Evolutionary conservation across 1,140 invertebrate species (phyloP).

Genomic region (Camponotus floridanus): DNA sequence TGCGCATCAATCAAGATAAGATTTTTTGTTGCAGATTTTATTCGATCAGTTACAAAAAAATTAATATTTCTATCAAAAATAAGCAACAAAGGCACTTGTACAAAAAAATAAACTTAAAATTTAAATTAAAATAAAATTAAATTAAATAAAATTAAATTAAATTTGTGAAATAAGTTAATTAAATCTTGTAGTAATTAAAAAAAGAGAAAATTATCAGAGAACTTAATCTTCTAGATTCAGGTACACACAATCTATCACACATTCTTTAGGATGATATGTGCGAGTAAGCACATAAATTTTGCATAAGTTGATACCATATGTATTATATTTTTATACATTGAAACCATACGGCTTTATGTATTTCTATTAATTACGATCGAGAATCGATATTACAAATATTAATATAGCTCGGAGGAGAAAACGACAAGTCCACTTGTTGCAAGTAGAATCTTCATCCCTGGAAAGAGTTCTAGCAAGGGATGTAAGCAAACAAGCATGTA

Average conservation of each 20-base stretch:
- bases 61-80: not conserved
- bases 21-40: not conserved
- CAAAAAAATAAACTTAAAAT: not conserved
- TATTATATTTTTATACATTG: not conserved
- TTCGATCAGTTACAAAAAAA: not conserved
- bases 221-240: not conserved
- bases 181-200: not conserved
- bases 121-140: constrained; percentile 30
- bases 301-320: constrained; percentile 37
- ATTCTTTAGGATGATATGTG: not conserved
- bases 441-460: not conserved
- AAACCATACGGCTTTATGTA: not conserved
- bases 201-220: not conserved
- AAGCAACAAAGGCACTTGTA: no score
- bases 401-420: not conserved
- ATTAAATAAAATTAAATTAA: no score
- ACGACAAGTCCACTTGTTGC: constrained; percentile 6
- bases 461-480: not conserved
- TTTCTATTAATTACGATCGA: constrained; percentile 17
- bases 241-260: no score
- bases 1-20: not conserved
- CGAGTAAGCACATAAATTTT: constrained; percentile 25
- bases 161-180: not conserved
- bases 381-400: constrained; percentile 18
- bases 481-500: no score